Evolutionary conservation across 2,888 invertebrate species (phyloP), one percentile per base, ranked within the genome.

Genomic region (Aphidoletes aphidimyza): DNA sequence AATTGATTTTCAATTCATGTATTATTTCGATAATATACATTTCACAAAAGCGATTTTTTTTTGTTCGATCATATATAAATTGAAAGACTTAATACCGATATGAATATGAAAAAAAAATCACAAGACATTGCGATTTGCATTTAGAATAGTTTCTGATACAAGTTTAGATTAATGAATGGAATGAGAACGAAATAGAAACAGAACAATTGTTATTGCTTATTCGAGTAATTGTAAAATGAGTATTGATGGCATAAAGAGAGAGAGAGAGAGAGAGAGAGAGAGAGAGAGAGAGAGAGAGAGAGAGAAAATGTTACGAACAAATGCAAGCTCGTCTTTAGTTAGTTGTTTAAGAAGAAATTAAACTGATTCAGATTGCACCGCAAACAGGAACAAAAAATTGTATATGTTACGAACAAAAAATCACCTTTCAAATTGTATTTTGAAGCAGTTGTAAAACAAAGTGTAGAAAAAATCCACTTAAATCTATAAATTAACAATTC

Each of bases 281-380:
- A n/a, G n/a, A n/a, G n/a, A n/a, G 42, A 54, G 54, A 54, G 22
- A 47, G 47, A 11, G 47, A 47, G 54, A 54, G 22, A 54, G 54
- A n/a, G n/a, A n/a, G n/a, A n/a, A n/a, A n/a, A n/a, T n/a, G n/a
- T n/a, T n/a, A n/a, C n/a, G n/a, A n/a, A n/a, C n/a, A 30, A 69
- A 69, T 69, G 69, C 69, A 69, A 69, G 34, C 69, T 69, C 69
- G 69, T 30, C 69, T 69, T 69, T 69, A 69, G n/a, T 69, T 69
- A 69, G 69, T 69, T 30, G 1, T 54, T 6, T 69, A 69, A 69
- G 69, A 69, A 30, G 14, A 34, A 69, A 69, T 69, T 8, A 26
- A 54, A 54, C 34, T 69, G 69, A 69, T 69, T 69, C 69, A 69
- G 69, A 69, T 30, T 69, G 69, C 69, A 69, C 17, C 30, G 69